These are phyloP conservation scores for Diarsia brunnea DNA, from an alignment of 2,888 invertebrate species.

Conservation along the genomic window DNA sequence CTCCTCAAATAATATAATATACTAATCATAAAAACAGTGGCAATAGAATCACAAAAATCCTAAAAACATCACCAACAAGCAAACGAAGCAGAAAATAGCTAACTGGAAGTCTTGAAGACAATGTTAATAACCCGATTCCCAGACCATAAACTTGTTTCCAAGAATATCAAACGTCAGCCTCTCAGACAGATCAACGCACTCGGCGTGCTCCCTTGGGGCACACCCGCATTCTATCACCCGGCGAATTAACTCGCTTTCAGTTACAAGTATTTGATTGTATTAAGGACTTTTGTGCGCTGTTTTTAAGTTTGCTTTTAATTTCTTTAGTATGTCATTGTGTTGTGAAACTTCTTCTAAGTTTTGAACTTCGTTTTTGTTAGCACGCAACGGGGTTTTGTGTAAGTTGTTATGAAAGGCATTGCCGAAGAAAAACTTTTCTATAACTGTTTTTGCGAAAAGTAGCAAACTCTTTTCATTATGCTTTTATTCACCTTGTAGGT, in stretches of 20 bases:
- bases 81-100: constrained; percentile 45
- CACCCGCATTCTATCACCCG: constrained; percentile 73
- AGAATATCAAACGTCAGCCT: constrained; percentile 58
- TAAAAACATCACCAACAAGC: constrained; percentile 19
- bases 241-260: constrained; percentile 71
- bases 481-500: not conserved
- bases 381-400: not conserved
- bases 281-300: constrained; percentile 26
- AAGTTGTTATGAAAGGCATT: not conserved
- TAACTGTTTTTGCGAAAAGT: not conserved
- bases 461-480: not conserved
- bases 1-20: not conserved
- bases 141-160: constrained; percentile 59
- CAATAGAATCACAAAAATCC: not conserved
- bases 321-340: constrained; percentile 5
- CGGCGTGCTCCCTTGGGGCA: constrained; percentile 50
- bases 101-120: constrained; percentile 52
- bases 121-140: constrained; percentile 55
- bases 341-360: not conserved
- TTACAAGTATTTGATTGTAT: constrained; percentile 71
- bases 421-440: not conserved
- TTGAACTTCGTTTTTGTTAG: not conserved
- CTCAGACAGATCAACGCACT: constrained; percentile 66
- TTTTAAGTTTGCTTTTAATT: constrained; percentile 24
- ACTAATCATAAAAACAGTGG: constrained; percentile 1